Conservation (phyloP, 1,140 invertebrate species). For the Tetragonula clypearis region DNA sequence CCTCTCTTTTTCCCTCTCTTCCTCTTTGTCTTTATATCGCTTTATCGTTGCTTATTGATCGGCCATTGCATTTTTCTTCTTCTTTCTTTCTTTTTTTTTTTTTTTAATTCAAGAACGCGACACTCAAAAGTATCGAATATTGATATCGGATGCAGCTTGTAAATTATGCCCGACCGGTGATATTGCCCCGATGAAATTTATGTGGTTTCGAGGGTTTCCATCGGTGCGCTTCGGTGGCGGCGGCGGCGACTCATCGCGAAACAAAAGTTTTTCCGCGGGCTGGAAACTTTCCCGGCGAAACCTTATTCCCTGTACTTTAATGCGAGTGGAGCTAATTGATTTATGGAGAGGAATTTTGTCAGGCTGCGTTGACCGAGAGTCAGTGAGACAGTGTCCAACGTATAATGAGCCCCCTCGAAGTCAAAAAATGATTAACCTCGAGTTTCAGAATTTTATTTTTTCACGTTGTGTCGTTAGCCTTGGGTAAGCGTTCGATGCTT, state of each 20-base stretch:
- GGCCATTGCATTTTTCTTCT: neutral
- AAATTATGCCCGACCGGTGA: neutral
- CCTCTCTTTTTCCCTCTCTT: neutral
- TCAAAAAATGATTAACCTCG: no score
- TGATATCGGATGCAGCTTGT: conserved; percentile 7
- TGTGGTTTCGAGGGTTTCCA: neutral
- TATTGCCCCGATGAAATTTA: neutral
- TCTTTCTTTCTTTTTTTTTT: no score
- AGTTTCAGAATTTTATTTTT: no score
- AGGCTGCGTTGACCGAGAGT: neutral
- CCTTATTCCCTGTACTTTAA: neutral
- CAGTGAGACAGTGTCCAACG: neutral
- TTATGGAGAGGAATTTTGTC: neutral
- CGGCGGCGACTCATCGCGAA: no score
- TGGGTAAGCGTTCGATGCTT: no score
- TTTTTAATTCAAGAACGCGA: conserved; percentile 27
- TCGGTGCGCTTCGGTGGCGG: no score
- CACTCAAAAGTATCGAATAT: conserved; percentile 28
- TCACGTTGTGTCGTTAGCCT: no score
- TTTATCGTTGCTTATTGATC: conserved; percentile 29
- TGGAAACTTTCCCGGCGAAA: conserved; percentile 5
- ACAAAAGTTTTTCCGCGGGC: conserved; percentile 20
- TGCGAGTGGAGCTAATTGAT: neutral
- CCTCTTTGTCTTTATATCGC: neutral
- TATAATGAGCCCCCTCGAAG: neutral